Base-by-base conservation (phyloP, 37 sponge, comb jelly and placozoan species). In the Ephydatia muelleri region DNA sequence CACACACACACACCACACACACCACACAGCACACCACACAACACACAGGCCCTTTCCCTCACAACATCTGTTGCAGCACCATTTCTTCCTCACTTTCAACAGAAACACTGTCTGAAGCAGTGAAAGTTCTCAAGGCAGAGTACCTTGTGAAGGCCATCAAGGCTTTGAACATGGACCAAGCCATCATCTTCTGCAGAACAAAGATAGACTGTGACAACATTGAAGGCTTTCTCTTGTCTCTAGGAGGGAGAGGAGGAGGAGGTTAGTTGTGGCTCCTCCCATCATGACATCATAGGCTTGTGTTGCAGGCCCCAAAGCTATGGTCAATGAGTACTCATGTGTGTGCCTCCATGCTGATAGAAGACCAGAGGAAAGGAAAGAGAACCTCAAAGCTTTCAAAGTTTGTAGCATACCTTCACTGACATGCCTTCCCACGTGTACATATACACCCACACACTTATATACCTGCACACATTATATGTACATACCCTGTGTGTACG, bases 201-300 rank as follows among this genome's bases (percentile, higher is more conserved):
- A 98, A 98, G 76, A 87, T 98, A 2, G 99, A 98, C 82, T 98
- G 99, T 83, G 99, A 98, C 80, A 98, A 98, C 78, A 73, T 94
- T 49, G 99, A 98, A 90, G 37, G 57, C 0, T 94, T 91, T 81
- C 89, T 98, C 5, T 33, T 72, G 40, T 72, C 67, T 14, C 70
- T 90, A 1, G 96, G 93, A 26, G 93, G 95, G 69, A 89, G 86
- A n/a, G n/a, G n/a, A n/a, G n/a, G n/a, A n/a, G n/a, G n/a, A n/a
- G n/a, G n/a, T n/a, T 83, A 31, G 5, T 66, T 16, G 48, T 71
- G 4, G 38, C 28, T 36, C 3, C 21, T 33, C 16, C 12, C 30
- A 71, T 65, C 26, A 25, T n/a, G 3, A 35, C 66, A 2, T 65
- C 0, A 49, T 79, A 57, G 25, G 71, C 29, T 5, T 75, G 0